phyloP scores from a whole-genome alignment of 2,113 vertebrate species.

The Suncus etruscus region DNA sequence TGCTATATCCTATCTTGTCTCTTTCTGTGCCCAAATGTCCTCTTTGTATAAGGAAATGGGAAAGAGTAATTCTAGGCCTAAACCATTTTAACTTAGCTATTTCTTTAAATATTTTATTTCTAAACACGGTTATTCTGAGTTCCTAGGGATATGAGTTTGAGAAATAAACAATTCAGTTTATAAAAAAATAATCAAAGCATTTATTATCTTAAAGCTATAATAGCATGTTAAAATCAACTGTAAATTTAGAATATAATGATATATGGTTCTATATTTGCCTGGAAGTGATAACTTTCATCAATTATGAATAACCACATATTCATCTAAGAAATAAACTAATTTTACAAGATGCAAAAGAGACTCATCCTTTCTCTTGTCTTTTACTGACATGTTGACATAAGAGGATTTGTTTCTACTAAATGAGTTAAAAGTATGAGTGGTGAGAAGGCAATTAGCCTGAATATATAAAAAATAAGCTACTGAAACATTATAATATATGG shows the following conservation, averaged over 20 bases:
- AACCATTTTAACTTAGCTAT: background rate
- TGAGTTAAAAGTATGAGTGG: constrained; percentile 14
- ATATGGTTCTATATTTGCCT: background rate
- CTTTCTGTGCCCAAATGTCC: background rate
- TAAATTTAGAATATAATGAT: background rate
- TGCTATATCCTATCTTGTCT: background rate
- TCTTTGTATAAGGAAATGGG: background rate
- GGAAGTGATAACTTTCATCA: constrained; percentile 10
- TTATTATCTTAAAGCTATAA: background rate
- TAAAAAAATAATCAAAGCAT: background rate
- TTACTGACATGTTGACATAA: background rate
- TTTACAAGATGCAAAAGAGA: background rate
- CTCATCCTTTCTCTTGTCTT: background rate
- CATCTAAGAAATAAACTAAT: constrained; percentile 12
- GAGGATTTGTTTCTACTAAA: background rate
- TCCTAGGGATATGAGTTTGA: background rate
- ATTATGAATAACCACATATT: background rate
- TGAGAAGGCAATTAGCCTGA: constrained; percentile 26
- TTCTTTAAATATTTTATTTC: constrained; percentile 16
- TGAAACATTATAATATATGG: background rate
- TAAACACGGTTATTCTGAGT: background rate
- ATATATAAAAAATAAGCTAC: background rate
- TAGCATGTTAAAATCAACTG: background rate
- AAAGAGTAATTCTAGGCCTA: background rate
- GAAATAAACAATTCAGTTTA: background rate